These are phyloP conservation scores for Xanthia togata DNA, from an alignment of 2,888 invertebrate genomes.

Conservation along the genomic window DNA sequence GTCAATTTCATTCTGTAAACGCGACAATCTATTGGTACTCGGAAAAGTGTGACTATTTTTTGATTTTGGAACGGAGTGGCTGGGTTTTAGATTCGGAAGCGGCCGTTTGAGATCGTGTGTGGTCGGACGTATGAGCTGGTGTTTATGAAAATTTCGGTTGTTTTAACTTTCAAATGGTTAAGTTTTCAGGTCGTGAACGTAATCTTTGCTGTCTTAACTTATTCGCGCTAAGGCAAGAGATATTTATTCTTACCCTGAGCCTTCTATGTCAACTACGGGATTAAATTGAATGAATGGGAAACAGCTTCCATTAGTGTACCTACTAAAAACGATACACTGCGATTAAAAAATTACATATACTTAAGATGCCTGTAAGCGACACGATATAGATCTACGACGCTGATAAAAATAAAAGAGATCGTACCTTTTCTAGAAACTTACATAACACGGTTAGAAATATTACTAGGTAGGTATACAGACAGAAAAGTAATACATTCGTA, in stretches of 20 bases:
- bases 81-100: conserved; percentile 24
- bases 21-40: conserved; percentile 65
- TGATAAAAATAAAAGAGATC: neutral
- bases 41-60: conserved; percentile 71
- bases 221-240: neutral
- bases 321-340: neutral
- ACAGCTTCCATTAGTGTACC: neutral
- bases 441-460: neutral
- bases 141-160: neutral
- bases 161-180: neutral
- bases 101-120: conserved; percentile 26
- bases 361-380: neutral
- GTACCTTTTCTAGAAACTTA: neutral
- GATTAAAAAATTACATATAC: neutral
- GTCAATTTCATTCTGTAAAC: conserved; percentile 69
- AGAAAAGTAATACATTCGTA: too few relatives aligned
- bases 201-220: neutral
- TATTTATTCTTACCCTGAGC: neutral
- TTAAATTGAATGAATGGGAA: neutral
- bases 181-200: neutral
- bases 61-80: conserved; percentile 62
- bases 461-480: neutral
- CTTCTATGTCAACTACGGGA: neutral
- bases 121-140: neutral
- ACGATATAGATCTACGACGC: neutral